Evolutionary conservation across 2,888 invertebrate genomes (phyloP).

Genomic region (Galerucella nymphaeae): DNA sequence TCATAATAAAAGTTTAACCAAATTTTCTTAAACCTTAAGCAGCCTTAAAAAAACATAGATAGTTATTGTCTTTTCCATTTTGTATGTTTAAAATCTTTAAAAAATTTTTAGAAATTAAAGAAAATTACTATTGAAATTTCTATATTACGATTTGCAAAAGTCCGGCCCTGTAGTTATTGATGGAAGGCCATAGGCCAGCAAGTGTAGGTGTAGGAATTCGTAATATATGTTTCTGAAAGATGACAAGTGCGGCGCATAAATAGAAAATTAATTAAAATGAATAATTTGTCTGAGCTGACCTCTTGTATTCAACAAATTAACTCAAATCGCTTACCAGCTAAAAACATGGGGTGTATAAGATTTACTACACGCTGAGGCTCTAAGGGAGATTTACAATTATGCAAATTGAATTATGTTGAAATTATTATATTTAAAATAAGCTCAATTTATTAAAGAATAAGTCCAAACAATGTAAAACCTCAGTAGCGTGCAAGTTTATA

Average conservation of each 20-base stretch:
- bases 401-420: constrained; percentile 11
- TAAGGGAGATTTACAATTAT: constrained; percentile 12
- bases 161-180: constrained; percentile 23
- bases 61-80: too few relatives aligned
- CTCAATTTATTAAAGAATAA: neutral
- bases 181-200: constrained; percentile 43
- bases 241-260: constrained; percentile 38
- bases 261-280: constrained; percentile 42
- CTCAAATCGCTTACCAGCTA: constrained; percentile 22
- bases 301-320: constrained; percentile 30
- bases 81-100: too few relatives aligned
- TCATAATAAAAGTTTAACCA: too few relatives aligned
- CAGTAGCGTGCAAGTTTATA: too few relatives aligned
- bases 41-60: too few relatives aligned
- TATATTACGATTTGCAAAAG: neutral
- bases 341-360: constrained; percentile 10
- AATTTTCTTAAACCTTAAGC: too few relatives aligned
- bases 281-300: constrained; percentile 41
- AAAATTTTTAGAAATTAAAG: too few relatives aligned
- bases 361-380: constrained; percentile 14
- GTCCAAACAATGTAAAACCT: too few relatives aligned
- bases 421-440: neutral
- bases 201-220: constrained; percentile 44
- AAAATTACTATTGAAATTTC: neutral
- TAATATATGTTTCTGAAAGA: constrained; percentile 44